Percentiles rank a stretch among this genome's conserved stretches.
These are phyloP conservation scores for Venustaconcha ellipsiformis DNA, from an alignment of 1,140 invertebrate genomes.

Conservation along the genomic window DNA sequence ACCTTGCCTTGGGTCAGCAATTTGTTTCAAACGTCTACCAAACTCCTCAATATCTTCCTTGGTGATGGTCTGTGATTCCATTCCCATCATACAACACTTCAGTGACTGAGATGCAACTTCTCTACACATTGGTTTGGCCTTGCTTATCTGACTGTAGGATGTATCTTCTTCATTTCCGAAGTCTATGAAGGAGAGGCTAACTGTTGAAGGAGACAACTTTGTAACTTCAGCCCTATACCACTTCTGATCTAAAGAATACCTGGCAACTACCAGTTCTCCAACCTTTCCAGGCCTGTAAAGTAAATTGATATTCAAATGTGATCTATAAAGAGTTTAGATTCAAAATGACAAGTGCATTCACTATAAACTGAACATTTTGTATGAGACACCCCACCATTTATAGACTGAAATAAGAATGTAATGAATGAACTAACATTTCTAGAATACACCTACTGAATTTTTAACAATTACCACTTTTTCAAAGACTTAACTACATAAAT, in stretches of 20 bases:
- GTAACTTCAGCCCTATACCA: slow-evolving; percentile 30
- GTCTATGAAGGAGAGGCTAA: slow-evolving; percentile 18
- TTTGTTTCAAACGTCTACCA: too few species aligned
- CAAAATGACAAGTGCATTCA: too few species aligned
- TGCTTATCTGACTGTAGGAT: slow-evolving; percentile 2
- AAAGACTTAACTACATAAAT: too few species aligned
- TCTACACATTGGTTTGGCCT: slow-evolving; percentile 1
- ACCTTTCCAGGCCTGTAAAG: slow-evolving; percentile 16
- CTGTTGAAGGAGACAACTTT: not conserved
- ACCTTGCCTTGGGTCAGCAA: too few species aligned
- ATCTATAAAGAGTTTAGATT: too few species aligned
- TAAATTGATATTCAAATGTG: not conserved
- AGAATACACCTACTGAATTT: too few species aligned
- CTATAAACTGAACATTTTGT: too few species aligned
- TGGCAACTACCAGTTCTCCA: slow-evolving; percentile 25
- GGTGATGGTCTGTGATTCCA: not conserved
- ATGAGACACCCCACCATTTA: too few species aligned
- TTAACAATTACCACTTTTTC: too few species aligned
- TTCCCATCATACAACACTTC: not conserved
- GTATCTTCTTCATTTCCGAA: slow-evolving; percentile 15
- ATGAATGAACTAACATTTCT: too few species aligned
- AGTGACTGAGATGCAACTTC: slow-evolving; percentile 5
- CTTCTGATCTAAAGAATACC: slow-evolving; percentile 11
- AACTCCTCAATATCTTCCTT: too few species aligned
- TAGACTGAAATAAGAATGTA: too few species aligned